phyloP scores from a whole-genome alignment of 2,113 vertebrate genomes.

The Cyprinodon variegatus region DNA sequence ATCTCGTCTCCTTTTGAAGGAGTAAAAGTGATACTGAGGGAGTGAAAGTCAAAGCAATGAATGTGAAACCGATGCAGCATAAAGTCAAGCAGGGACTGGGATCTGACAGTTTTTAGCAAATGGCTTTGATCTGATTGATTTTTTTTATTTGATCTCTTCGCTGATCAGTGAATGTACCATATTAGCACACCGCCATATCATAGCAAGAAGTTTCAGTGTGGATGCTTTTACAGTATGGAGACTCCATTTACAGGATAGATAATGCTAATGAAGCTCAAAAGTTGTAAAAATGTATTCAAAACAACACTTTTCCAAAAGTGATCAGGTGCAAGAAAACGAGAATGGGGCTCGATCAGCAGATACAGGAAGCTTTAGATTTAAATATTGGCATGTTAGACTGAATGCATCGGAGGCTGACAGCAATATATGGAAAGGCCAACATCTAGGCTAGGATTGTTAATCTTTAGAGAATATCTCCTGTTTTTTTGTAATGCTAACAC shows the following conservation, averaged over 20 bases:
- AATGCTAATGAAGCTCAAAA: neutral
- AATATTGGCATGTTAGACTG: too few species aligned
- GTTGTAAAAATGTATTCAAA: neutral
- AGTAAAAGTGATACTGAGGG: neutral
- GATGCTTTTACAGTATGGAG: neutral
- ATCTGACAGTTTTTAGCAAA: neutral
- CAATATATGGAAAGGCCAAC: too few species aligned
- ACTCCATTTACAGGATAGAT: neutral
- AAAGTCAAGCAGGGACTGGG: neutral
- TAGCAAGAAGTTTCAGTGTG: neutral
- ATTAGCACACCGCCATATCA: neutral
- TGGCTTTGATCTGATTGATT: neutral
- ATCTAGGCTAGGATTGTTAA: too few species aligned
- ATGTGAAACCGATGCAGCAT: neutral
- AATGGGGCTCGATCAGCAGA: neutral
- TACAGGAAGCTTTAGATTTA: neutral
- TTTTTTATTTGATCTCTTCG: neutral
- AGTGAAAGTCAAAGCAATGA: neutral
- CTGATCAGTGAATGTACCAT: neutral
- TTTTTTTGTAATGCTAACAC: too few species aligned
- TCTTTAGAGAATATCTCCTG: too few species aligned
- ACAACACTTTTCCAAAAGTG: neutral
- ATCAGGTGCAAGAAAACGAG: neutral
- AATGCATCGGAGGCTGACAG: too few species aligned
- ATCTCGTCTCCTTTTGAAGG: neutral